These are phyloP conservation scores for Elgaria multicarinata DNA, from an alignment of 2,113 vertebrate species.

Conservation along the genomic window DNA sequence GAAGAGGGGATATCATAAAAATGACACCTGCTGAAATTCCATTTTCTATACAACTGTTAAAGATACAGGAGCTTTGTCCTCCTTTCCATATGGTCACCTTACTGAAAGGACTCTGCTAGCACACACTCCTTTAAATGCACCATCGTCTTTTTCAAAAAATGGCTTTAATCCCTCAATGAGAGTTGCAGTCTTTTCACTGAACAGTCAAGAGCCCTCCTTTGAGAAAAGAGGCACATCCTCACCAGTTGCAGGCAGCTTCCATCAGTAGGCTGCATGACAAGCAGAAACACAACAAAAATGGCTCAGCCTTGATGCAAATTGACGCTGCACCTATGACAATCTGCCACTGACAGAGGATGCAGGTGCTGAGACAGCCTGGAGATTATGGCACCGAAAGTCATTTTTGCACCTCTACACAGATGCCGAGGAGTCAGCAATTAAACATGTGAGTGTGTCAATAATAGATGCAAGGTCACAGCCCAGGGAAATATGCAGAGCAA, in stretches of 20 bases:
- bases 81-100: too few relatives aligned
- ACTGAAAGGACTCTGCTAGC: neutral
- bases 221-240: slow-evolving; percentile 12
- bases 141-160: slow-evolving; percentile 3
- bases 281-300: slow-evolving; percentile 44
- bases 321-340: slow-evolving; percentile 1
- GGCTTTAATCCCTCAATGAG: slow-evolving; percentile 38
- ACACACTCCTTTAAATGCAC: neutral
- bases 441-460: slow-evolving; percentile 30
- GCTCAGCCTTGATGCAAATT: slow-evolving; percentile 28
- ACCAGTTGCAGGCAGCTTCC: slow-evolving; percentile 30
- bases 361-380: neutral
- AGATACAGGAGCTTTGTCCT: too few relatives aligned
- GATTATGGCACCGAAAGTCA: slow-evolving; percentile 13
- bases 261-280: slow-evolving; percentile 26
- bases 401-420: slow-evolving; percentile 7
- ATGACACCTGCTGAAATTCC: too few relatives aligned
- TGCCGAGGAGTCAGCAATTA: neutral
- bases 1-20: too few relatives aligned
- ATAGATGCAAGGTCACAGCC: neutral
- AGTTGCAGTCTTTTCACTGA: slow-evolving; percentile 10
- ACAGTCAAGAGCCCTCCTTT: slow-evolving; percentile 35
- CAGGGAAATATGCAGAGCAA: slow-evolving; percentile 4
- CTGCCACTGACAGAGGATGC: neutral
- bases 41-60: too few relatives aligned